Base-by-base conservation (phyloP, 2,113 vertebrate genomes). In the Elgaria multicarinata region DNA sequence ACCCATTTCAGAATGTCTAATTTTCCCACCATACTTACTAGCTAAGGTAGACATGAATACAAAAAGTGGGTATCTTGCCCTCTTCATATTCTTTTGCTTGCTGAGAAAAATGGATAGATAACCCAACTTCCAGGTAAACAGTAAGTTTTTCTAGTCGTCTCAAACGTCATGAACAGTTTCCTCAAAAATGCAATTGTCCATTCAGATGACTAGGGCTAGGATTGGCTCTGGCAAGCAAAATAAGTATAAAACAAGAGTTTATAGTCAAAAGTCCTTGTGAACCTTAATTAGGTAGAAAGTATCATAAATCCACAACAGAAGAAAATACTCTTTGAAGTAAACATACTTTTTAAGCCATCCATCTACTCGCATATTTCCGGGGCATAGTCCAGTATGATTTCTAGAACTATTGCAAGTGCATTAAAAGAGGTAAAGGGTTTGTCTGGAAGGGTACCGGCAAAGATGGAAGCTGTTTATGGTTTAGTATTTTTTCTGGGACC, bases 281-380 rank as follows among this genome's bases (percentile, higher is more conserved):
- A n/a, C 67, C 42, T 50, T 87, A 84, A 0, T 71, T 36, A 80
- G 13, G 24, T 66, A 69, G 31, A 76, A 53, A 77, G 36, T 33
- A 82, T 24, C 20, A 53, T 39, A 44, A 91, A 79, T 90, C 85
- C 87, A 46, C 92, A 71, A 31, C 78, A n/a, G n/a, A n/a, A n/a
- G n/a, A n/a, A n/a, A n/a, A n/a, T n/a, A n/a, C 7, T 33, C 33
- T 58, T 55, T 80, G 26, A 44, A 22, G 28, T 71, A 16, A 88
- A 14, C 24, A 83, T 31, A 9, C 9, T 14, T 69, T 44, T 67
- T 46, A 83, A 83, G 28, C 66, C 44, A 88, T 58, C 50, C 10
- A 72, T 72, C 9, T 33, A 12, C 16, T 46, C 20, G 44, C 44
- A 69, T 18, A 26, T 77, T 76, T 46, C 28, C 26, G 55, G 39